Conservation (phyloP, 2,888 invertebrate species). For the Artemia sp. region DNA sequence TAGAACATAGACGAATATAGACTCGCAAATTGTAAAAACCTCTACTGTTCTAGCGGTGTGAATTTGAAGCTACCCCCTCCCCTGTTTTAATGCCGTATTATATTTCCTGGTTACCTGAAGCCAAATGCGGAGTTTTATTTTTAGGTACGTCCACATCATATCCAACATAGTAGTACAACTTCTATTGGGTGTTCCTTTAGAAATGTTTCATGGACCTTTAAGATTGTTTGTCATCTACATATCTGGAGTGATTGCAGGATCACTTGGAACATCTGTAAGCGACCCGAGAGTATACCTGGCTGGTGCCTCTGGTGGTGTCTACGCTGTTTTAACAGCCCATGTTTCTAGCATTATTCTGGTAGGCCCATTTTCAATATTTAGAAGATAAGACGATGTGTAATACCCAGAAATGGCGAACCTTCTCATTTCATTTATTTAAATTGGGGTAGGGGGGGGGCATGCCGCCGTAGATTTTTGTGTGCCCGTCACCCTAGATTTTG, state of each 20-base stretch:
- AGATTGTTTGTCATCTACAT: slow-evolving; percentile 64
- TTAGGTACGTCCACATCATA: slow-evolving; percentile 63
- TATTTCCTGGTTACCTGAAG: no score
- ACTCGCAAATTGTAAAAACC: no score
- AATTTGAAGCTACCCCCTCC: no score
- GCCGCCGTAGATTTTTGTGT: no score
- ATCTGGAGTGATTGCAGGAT: slow-evolving; percentile 68
- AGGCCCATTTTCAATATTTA: slow-evolving; percentile 27
- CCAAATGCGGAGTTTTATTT: not conserved
- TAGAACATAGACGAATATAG: no score
- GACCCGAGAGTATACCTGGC: slow-evolving; percentile 65
- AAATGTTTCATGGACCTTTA: slow-evolving; percentile 94
- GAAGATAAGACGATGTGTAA: no score
- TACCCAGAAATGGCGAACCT: no score
- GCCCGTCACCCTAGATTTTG: no score
- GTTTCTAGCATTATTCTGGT: slow-evolving; percentile 78
- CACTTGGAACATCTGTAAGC: slow-evolving; percentile 59
- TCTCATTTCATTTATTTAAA: no score
- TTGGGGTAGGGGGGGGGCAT: no score
- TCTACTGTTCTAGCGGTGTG: no score
- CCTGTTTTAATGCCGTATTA: no score
- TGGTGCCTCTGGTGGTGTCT: slow-evolving; percentile 81
- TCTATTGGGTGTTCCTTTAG: slow-evolving; percentile 78
- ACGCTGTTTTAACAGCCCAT: slow-evolving; percentile 81
- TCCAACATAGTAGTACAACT: slow-evolving; percentile 83